Base-by-base conservation (phyloP, 1,140 invertebrate species). In the Brachystomella parvula region DNA sequence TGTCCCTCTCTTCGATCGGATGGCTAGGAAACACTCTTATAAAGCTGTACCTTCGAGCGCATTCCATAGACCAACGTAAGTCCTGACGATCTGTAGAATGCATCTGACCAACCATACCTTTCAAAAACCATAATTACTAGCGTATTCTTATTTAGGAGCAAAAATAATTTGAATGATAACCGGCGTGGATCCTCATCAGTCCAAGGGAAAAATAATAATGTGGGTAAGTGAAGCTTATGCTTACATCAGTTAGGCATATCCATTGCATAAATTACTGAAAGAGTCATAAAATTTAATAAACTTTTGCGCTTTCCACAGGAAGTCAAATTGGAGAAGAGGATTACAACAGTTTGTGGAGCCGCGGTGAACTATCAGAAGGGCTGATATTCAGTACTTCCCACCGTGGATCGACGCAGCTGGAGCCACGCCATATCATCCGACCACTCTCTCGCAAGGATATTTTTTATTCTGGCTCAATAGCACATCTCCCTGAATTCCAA, bases 381-480 rank as follows among this genome's bases (percentile, higher is more conserved):
- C 56, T 76, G 21, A 71, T 68, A 21, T 75, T 75, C 53, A 80
- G 78, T 31, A 81, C 78, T 1, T 81, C 81, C 47, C 80, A 80
- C 66, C 49, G 49, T 53, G 49, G 49, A 3, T 53, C 49, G 12
- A n/a, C 78, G 24, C 69, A 70, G 32, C 81, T 81, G 64, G 86
- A 86, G 73, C 82, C 82, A 19, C 78, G 83, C 3, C 78, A 84
- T 67, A 89, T 95, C 79, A 87, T 95, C 21, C 84, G 94, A 21
- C 96, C 96, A 1, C 79, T 99, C 77, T 96, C 94, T 3, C 82
- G 94, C 49, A 96, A 96, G 79, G 96, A 98, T 78, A 96, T 98
- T 71, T 98, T 99, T 81, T 99, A 98, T 80, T 93, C 94, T 17
- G 95, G 96, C 29, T 94, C 91, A 30, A 87, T 97, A 6, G 81